Percentiles rank a stretch among this genome's conserved stretches.
Conservation (phyloP, 2,797 vertebrate species). For the Schizopygopsis pylzovi region DNA sequence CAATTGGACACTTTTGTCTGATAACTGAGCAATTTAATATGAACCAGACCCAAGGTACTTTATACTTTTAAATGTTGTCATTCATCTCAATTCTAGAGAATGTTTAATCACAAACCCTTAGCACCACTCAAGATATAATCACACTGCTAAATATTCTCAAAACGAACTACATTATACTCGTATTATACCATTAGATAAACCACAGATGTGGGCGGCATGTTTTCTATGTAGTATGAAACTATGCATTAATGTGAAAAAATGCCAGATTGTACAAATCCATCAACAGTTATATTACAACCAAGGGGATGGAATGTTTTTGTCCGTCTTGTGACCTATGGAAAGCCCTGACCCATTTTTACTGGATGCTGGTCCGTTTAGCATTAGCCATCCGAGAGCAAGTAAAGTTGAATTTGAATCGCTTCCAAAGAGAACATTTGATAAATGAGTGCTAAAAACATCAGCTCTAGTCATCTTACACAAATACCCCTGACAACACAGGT, state of each 20-base stretch:
- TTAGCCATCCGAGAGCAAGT: conserved; percentile 35
- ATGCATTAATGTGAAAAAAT: conserved; percentile 40
- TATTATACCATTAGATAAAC: conserved; percentile 38
- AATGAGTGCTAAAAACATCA: conserved; percentile 56
- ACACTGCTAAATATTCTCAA: conserved; percentile 45
- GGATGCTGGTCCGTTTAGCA: conserved; percentile 19
- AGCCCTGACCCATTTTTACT: conserved; percentile 42
- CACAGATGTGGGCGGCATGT: conserved; percentile 35
- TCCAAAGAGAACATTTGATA: conserved; percentile 49
- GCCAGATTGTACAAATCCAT: conserved; percentile 64
- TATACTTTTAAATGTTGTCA: conserved; percentile 9
- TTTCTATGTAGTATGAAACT: conserved; percentile 31
- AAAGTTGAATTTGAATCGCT: conserved; percentile 47
- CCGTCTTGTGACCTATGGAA: conserved; percentile 56
- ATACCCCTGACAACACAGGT: conserved; percentile 41
- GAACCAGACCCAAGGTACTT: conserved; percentile 31
- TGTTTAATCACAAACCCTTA: conserved; percentile 41
- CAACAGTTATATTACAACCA: conserved; percentile 47
- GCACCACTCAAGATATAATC: conserved; percentile 32
- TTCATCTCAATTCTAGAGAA: conserved; percentile 29
- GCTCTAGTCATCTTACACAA: conserved; percentile 51
- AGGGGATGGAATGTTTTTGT: conserved; percentile 52
- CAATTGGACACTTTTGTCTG: conserved; percentile 4
- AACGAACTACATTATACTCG: conserved; percentile 31
- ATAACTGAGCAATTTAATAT: conserved; percentile 14